Base-by-base conservation (phyloP, 2,797 vertebrate genomes). In the Anomalospiza imberbis region DNA sequence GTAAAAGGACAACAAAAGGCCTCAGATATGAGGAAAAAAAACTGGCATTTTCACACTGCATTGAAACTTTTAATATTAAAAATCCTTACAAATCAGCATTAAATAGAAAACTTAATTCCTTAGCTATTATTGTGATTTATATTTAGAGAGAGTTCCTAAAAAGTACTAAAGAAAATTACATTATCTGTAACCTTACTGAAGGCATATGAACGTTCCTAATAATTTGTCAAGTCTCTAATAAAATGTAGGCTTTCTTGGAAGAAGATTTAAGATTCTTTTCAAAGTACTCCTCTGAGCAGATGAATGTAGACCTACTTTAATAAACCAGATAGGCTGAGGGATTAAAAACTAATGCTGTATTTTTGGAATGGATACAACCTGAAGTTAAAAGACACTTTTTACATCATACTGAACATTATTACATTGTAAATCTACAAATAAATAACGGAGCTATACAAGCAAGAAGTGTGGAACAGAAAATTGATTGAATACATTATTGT, bases 301-400 rank as follows among this genome's bases (percentile, higher is more conserved):
- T 79, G 55, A 94, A 65, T 93, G 60, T 61, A 95, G 72, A 91
- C 15, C 21, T 47, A 34, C 71, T 89, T 84, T 48, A 95, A 85
- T 62, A 91, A 88, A 89, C 53, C 12, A 50, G 38, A 71, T 40
- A 88, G 61, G 65, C 24, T 58, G 32, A 85, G 26, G 25, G 28
- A 38, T 61, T 63, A 51, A 66, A 85, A 93, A 65, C 4, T 5
- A 89, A 60, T 58, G 29, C 34, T 21, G 4, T 62, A 75, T 83
- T 91, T 81, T 91, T 75, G 44, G 88, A 15, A 6, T 36, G 13
- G 61, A 45, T 86, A 61, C 24, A 81, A 74, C 34, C 19, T 78
- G 34, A 94, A 80, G 31, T 83, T 80, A 68, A 92, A 95, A 90
- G 65, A 71, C 5, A 4, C 24, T 70, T 87, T 89, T 75, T 66